Percentiles rank a stretch among this genome's conserved stretches.
Evolutionary conservation across 2,888 invertebrate species (phyloP).

Genomic region (Philaethria dido): DNA sequence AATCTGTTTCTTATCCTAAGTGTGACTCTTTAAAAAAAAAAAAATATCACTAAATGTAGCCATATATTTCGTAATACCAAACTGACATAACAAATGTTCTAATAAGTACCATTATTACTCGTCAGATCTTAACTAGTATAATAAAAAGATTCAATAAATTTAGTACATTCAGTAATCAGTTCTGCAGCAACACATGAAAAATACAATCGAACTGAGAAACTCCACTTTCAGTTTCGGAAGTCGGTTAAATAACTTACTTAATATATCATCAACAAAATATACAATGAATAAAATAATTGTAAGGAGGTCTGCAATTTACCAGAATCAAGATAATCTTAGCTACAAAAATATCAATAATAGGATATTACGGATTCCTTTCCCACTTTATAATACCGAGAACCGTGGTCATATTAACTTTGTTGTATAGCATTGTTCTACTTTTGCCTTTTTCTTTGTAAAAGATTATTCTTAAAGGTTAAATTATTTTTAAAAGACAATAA

Average conservation of each 20-base stretch:
- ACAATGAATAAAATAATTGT: background rate
- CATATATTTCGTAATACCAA: no score
- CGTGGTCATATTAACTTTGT: background rate
- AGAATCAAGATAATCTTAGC: conserved; percentile 16
- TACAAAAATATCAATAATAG: conserved; percentile 16
- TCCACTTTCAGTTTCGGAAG: no score
- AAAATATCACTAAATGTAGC: no score
- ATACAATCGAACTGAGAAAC: no score
- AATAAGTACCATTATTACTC: no score
- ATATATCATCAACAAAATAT: conserved; percentile 7
- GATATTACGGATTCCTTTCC: conserved; percentile 15
- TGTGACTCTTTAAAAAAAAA: no score
- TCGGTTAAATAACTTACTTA: background rate
- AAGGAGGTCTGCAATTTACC: conserved; percentile 10
- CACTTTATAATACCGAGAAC: conserved; percentile 7
- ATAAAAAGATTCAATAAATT: no score
- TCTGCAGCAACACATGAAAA: no score
- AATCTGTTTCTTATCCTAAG: no score
- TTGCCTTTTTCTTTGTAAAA: background rate
- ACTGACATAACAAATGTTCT: no score
- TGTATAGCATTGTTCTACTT: background rate
- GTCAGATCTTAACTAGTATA: no score
- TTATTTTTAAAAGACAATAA: background rate
- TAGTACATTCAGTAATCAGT: no score
- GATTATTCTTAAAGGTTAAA: background rate